phyloP scores from a whole-genome alignment of 1,140 invertebrate genomes.

The Diorhabda sublineata region DNA sequence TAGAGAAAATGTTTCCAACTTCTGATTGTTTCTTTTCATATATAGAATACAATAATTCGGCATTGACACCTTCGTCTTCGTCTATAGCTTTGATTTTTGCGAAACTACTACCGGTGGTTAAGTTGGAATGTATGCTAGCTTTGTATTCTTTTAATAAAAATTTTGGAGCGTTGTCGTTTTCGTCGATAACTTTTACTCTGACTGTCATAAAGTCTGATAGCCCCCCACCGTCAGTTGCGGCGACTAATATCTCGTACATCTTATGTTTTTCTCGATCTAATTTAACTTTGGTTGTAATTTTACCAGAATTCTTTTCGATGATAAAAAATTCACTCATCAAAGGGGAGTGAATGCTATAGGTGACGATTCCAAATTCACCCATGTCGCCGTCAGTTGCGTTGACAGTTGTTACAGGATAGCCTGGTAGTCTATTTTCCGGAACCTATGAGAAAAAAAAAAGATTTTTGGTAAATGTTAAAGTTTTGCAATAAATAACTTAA shows the following conservation, averaged over 20 bases:
- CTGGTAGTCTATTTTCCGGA: constrained; percentile 75
- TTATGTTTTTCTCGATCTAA: constrained; percentile 76
- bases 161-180: constrained; percentile 82
- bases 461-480: constrained; percentile 48
- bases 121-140: constrained; percentile 56
- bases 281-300: constrained; percentile 68
- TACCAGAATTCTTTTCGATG: constrained; percentile 73
- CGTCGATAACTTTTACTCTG: constrained; percentile 73
- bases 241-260: constrained; percentile 74
- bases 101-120: constrained; percentile 24
- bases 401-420: constrained; percentile 67
- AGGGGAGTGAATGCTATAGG: constrained; percentile 78
- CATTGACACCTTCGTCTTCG: constrained; percentile 58
- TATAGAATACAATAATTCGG: constrained; percentile 63
- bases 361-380: constrained; percentile 72
- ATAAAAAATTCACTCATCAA: constrained; percentile 71
- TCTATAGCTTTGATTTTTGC: constrained; percentile 59
- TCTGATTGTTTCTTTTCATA: constrained; percentile 58
- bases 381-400: constrained; percentile 77
- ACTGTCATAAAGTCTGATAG: constrained; percentile 74
- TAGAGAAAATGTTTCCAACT: constrained; percentile 57
- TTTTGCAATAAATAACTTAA: too few species aligned
- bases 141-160: constrained; percentile 80
- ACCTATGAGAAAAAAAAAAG: constrained; percentile 48
- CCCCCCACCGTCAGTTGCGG: constrained; percentile 83